Evolutionary conservation across 2,113 vertebrate genomes (phyloP).

Genomic region (Mus pahari): DNA sequence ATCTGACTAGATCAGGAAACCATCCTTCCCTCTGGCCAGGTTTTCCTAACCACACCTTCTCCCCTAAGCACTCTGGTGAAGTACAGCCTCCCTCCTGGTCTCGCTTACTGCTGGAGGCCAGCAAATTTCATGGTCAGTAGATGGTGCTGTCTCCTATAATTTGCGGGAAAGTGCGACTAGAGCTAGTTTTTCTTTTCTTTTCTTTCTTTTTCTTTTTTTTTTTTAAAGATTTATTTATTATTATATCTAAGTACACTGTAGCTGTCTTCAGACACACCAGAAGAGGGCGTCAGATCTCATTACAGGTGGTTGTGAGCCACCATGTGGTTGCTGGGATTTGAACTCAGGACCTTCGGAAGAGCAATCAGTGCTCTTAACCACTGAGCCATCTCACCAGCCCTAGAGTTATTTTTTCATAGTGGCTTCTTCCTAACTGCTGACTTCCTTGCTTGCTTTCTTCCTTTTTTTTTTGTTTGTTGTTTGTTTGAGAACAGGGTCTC

Average conservation of each 20-base stretch:
- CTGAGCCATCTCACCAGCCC: no score
- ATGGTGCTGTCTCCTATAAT: constrained; percentile 56
- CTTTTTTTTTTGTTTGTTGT: not conserved
- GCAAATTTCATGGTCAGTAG: not conserved
- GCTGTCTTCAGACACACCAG: no score
- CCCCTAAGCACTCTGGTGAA: not conserved
- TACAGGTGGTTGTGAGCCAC: no score
- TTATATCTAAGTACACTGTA: no score
- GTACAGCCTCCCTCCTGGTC: not conserved
- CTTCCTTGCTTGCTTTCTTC: no score
- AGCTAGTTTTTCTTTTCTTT: no score
- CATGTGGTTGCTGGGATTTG: no score
- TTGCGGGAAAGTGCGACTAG: not conserved
- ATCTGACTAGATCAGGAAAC: not conserved
- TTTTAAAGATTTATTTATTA: no score
- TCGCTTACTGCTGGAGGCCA: not conserved
- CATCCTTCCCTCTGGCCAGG: not conserved
- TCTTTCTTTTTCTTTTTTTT: no score
- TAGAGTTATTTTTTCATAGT: not conserved
- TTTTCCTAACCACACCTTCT: not conserved
- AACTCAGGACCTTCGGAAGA: no score
- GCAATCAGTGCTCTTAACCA: no score
- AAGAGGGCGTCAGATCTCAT: no score
- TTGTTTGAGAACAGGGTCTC: not conserved
- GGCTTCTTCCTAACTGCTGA: not conserved